Evolutionary conservation across 92 coral and sea anemone species (phyloP).

Genomic region (Scolanthus callimorphus): DNA sequence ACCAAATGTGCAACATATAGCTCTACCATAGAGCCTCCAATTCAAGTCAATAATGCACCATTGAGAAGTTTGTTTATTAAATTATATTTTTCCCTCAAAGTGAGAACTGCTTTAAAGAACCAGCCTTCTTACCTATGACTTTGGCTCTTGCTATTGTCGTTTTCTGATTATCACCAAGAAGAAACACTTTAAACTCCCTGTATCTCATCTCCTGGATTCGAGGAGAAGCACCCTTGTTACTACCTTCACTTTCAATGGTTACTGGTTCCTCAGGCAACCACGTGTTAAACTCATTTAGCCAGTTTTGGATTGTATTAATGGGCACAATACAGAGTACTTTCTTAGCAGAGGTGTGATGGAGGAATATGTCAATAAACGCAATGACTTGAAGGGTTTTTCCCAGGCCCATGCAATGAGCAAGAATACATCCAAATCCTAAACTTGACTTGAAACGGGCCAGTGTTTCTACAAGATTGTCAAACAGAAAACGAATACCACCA

Average conservation of each 20-base stretch:
- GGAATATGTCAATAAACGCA: constrained; percentile 82
- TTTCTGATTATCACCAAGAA: constrained; percentile 71
- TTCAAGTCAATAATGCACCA: too few relatives aligned
- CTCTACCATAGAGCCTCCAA: too few relatives aligned
- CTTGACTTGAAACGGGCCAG: constrained; percentile 73
- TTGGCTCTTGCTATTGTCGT: constrained; percentile 80
- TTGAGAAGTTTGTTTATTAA: too few relatives aligned
- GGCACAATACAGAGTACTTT: constrained; percentile 92
- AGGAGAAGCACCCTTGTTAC: constrained; percentile 35
- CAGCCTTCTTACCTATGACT: constrained; percentile 79
- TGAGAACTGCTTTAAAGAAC: too few relatives aligned
- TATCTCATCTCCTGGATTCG: constrained; percentile 31
- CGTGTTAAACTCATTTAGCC: constrained; percentile 86
- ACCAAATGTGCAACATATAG: too few relatives aligned
- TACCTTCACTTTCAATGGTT: not conserved
- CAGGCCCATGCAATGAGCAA: constrained; percentile 97
- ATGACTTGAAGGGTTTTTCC: constrained; percentile 91
- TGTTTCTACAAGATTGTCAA: constrained; percentile 89
- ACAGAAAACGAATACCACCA: constrained; percentile 92
- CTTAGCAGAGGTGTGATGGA: constrained; percentile 67
- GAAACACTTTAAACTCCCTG: constrained; percentile 69
- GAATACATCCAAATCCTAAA: constrained; percentile 91
- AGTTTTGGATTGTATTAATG: constrained; percentile 93
- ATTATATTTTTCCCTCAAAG: too few relatives aligned
- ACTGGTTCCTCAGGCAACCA: constrained; percentile 80